Percentiles rank a stretch among this genome's conserved stretches.
Evolutionary conservation across 2,888 invertebrate species (phyloP).

Genomic region (Heliconius sara): DNA sequence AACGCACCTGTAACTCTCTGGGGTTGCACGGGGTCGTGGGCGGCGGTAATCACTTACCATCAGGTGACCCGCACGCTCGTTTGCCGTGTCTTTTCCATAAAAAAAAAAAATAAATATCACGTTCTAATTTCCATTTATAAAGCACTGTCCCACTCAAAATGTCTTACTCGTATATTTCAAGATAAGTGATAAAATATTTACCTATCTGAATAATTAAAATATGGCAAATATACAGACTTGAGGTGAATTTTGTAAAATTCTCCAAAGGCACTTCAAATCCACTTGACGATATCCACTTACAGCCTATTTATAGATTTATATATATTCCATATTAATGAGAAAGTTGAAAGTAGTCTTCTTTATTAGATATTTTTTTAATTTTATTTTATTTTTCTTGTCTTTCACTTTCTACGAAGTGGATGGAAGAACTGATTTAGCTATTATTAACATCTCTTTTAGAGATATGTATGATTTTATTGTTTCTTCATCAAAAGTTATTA

Average conservation of each 20-base stretch:
- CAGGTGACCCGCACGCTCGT: no score
- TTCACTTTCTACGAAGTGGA: neutral
- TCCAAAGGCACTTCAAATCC: neutral
- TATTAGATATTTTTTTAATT: neutral
- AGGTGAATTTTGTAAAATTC: neutral
- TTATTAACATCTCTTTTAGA: neutral
- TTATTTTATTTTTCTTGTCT: neutral
- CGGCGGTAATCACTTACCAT: no score
- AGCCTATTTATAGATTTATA: neutral
- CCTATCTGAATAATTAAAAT: neutral
- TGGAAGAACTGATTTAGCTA: neutral
- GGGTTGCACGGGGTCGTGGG: no score
- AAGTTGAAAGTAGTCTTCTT: neutral
- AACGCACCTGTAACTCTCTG: no score
- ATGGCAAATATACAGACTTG: constrained; percentile 3
- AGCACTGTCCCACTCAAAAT: neutral
- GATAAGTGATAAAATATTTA: neutral
- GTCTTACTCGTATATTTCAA: neutral
- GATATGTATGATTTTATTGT: no score
- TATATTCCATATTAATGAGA: constrained; percentile 7
- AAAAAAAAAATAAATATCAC: no score
- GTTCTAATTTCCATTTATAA: neutral
- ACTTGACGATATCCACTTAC: constrained; percentile 3
- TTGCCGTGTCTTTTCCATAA: no score
- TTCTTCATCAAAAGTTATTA: no score